Base-by-base conservation (phyloP, 2,888 invertebrate species). In the Leucoptera coffeella region DNA sequence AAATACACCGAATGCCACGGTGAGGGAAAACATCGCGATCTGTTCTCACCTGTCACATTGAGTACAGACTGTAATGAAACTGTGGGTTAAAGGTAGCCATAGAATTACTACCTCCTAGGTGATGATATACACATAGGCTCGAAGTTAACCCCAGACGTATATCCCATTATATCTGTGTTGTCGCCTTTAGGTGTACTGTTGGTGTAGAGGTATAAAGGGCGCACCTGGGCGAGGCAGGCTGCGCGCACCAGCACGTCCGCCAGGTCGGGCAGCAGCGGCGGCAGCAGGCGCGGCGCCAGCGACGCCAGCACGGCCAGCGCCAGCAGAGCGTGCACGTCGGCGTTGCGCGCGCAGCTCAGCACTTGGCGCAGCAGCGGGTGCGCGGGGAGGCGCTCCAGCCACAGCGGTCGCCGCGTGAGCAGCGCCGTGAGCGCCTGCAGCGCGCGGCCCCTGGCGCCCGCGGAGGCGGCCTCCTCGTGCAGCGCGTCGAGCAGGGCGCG, bases 181-280 rank as follows among this genome's bases (percentile, higher is more conserved):
- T n/a, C n/a, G n/a, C n/a, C n/a, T n/a, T n/a, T n/a, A n/a, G n/a
- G n/a, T n/a, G n/a, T n/a, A n/a, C n/a, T n/a, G n/a, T n/a, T n/a
- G n/a, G n/a, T n/a, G n/a, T n/a, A n/a, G n/a, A n/a, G n/a, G n/a
- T n/a, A n/a, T n/a, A n/a, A n/a, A n/a, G n/a, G n/a, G n/a, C n/a
- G n/a, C n/a, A n/a, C n/a, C 50, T 46, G 79, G 79, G 37, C 67
- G 77, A 45, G 74, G 77, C 22, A 55, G 61, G 47, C 36, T 33
- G 82, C 75, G 15, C 79, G 78, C 34, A 93, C 62, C 55, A 93
- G 87, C 54, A 86, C 89, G 56, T 89, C 90, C 7, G 93, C 91
- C 28, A 95, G 74, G 30, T 91, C 82, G 53, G 89, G 82, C 60
- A 90, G 89, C 41, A 90, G 69, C 48, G 85, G 79, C 55, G 88